Percentiles rank a stretch among this genome's conserved stretches.
phyloP scores from a whole-genome alignment of 2,113 vertebrate species.

The Micronycteris hirsuta region DNA sequence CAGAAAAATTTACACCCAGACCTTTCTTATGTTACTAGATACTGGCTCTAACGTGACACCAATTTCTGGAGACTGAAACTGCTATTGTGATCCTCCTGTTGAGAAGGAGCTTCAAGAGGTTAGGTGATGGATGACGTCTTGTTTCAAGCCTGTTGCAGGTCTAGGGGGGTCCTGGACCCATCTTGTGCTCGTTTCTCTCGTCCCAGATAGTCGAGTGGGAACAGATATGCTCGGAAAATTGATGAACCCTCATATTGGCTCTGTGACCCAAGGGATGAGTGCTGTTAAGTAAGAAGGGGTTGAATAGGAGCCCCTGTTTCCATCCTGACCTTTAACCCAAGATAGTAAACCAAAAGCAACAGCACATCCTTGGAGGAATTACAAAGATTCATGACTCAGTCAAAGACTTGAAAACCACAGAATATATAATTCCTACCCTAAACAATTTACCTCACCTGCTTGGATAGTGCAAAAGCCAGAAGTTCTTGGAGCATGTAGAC shows the following conservation, averaged over 20 bases:
- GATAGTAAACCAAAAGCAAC: not conserved
- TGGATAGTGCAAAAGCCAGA: not conserved
- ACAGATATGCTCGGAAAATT: not conserved
- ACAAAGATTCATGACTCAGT: not conserved
- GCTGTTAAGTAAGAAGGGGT: not conserved
- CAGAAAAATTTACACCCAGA: not conserved
- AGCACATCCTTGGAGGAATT: not conserved
- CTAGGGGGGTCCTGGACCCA: not conserved
- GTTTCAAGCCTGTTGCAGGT: not conserved
- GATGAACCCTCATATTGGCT: not conserved
- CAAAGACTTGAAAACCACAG: not conserved
- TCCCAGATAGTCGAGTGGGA: not conserved
- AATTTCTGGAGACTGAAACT: not conserved
- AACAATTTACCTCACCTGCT: not conserved
- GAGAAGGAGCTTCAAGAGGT: not conserved
- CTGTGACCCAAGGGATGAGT: not conserved
- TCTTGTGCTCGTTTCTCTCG: not conserved
- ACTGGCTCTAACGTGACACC: not conserved
- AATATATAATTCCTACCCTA: not conserved
- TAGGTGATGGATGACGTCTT: not conserved
- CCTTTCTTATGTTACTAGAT: not conserved
- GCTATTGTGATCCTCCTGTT: not conserved
- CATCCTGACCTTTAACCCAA: not conserved
- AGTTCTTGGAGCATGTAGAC: not conserved
- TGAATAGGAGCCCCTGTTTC: not conserved